Evolutionary conservation across 2,113 vertebrate genomes (phyloP).

Genomic region (Callionymus lyra): DNA sequence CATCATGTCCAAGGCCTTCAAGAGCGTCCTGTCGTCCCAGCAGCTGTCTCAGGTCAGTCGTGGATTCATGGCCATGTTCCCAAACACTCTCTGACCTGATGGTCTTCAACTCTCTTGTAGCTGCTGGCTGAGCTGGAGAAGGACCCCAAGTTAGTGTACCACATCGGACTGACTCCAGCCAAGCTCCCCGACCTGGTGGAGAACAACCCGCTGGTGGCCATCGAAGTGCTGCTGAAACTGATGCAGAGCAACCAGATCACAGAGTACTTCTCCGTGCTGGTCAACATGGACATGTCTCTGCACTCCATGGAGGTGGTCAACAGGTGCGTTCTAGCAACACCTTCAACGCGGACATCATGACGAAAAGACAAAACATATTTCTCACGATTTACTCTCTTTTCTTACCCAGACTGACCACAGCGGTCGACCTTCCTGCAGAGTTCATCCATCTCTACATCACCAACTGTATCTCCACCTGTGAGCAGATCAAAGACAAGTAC

Average conservation of each 20-base stretch:
- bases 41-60: conserved; percentile 84
- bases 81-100: background rate
- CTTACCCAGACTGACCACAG: conserved; percentile 82
- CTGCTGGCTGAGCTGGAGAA: conserved; percentile 92
- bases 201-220: conserved; percentile 96
- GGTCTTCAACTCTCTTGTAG: conserved; percentile 43
- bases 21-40: conserved; percentile 88
- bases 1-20: conserved; percentile 97
- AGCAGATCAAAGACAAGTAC: conserved; percentile 99
- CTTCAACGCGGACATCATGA: no score
- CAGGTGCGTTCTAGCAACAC: conserved; percentile 71
- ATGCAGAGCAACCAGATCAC: conserved; percentile 99
- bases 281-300: conserved; percentile 99
- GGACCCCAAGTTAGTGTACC: conserved; percentile 95
- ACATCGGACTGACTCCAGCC: conserved; percentile 88
- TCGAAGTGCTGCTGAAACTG: conserved; percentile 96
- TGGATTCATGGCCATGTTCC: background rate
- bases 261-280: conserved; percentile 94
- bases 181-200: conserved; percentile 96
- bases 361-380: no score
- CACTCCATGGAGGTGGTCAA: conserved; percentile 99
- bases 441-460: conserved; percentile 99
- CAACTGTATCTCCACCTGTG: conserved; percentile 98
- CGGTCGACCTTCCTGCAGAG: conserved; percentile 94
- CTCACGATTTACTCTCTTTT: no score